A percentile compares a stretch with the other conserved stretches of the same genome.
Conservation (phyloP, 2,888 invertebrate genomes). For the Norana najaformis region DNA sequence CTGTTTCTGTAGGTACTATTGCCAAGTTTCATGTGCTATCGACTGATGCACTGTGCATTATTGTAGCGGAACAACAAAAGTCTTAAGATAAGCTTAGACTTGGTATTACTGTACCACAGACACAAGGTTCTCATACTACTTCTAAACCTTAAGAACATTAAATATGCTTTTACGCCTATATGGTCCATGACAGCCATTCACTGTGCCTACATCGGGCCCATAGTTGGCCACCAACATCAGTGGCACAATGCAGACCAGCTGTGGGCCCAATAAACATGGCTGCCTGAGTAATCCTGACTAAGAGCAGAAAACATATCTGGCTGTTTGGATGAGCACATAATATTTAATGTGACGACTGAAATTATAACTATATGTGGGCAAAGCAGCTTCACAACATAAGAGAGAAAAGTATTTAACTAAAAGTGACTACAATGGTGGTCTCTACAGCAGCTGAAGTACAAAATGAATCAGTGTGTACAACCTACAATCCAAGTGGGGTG, state of each 20-base stretch:
- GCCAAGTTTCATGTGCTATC: neutral
- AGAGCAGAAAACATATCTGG: neutral
- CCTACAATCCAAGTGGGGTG: too few relatives aligned
- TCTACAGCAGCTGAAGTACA: neutral
- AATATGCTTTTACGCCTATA: neutral
- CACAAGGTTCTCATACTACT: too few relatives aligned
- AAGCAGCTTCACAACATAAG: neutral
- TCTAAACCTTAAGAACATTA: neutral
- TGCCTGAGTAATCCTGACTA: neutral
- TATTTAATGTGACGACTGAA: neutral
- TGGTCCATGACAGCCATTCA: neutral
- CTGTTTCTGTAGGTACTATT: neutral
- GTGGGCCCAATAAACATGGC: slow-evolving; percentile 13
- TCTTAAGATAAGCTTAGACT: too few relatives aligned
- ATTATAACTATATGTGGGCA: neutral
- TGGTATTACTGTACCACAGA: too few relatives aligned
- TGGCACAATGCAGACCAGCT: neutral
- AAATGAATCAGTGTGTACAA: too few relatives aligned
- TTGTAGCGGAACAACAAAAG: neutral
- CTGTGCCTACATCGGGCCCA: neutral
- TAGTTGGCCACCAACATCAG: neutral
- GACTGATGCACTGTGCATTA: neutral
- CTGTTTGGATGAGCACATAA: neutral
- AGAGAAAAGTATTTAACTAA: neutral
- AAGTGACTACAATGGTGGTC: neutral